These are phyloP conservation scores for Sarcoramphus papa DNA, from an alignment of 2,797 vertebrate genomes.

Conservation along the genomic window DNA sequence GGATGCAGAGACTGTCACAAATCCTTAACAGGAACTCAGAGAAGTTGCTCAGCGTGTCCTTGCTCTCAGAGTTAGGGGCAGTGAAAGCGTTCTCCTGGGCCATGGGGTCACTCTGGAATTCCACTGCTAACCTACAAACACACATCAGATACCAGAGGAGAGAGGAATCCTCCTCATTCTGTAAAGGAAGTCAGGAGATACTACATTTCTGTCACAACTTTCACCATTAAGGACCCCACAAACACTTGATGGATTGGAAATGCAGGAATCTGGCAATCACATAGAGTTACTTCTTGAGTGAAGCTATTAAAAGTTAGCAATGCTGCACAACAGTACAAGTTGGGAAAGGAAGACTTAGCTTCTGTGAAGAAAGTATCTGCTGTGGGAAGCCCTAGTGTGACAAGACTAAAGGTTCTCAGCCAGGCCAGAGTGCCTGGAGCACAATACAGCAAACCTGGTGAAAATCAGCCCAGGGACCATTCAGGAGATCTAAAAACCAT, in stretches of 20 bases:
- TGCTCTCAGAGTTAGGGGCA: conserved; percentile 76
- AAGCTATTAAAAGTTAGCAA: not conserved
- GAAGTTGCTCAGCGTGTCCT: conserved; percentile 82
- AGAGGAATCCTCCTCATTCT: not conserved
- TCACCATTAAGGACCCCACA: not conserved
- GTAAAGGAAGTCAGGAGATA: not conserved
- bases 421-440: not conserved
- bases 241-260: not conserved
- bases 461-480: not conserved
- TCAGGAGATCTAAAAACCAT: not conserved
- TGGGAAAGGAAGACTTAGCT: not conserved
- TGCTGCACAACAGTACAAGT: not conserved
- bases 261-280: not conserved
- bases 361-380: not conserved
- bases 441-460: not conserved
- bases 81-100: conserved; percentile 87
- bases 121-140: conserved; percentile 82
- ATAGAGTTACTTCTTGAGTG: not conserved
- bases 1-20: conserved; percentile 89
- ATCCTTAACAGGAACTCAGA: conserved; percentile 84
- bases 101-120: conserved; percentile 80
- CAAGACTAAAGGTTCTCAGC: not conserved
- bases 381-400: not conserved
- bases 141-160: not conserved
- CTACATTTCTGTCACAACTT: not conserved